These are phyloP conservation scores for Apodemia zela DNA, from an alignment of 2,888 invertebrate species.

Conservation along the genomic window DNA sequence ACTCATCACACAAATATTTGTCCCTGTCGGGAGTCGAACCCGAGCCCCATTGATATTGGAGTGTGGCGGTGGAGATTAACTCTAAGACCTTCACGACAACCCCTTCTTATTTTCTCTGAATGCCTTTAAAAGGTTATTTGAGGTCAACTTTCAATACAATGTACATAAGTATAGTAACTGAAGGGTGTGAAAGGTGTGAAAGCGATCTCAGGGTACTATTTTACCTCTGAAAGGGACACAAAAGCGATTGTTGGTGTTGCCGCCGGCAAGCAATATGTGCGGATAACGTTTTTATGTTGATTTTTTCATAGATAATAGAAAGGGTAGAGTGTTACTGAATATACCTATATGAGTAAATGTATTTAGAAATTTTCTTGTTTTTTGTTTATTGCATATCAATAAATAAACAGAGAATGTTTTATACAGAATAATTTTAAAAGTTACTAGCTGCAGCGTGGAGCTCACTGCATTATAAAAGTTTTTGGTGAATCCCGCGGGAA, in stretches of 20 bases:
- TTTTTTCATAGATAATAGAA: constrained; percentile 10
- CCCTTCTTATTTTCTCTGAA: no score
- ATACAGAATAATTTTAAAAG: no score
- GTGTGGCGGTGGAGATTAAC: no score
- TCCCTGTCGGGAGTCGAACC: no score
- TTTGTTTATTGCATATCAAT: background rate
- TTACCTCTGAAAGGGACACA: constrained; percentile 53
- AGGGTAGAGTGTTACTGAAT: background rate
- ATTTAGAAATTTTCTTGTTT: background rate
- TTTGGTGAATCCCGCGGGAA: no score
- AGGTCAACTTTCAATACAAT: constrained; percentile 18
- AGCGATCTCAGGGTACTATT: constrained; percentile 60
- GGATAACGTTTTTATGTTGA: constrained; percentile 25
- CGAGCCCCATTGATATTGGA: no score
- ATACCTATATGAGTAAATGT: background rate
- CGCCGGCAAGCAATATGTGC: constrained; percentile 33
- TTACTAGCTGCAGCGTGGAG: no score
- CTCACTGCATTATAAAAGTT: no score
- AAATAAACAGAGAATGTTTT: no score
- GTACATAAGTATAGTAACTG: constrained; percentile 35
- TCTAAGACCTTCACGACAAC: no score
- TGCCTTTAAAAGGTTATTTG: background rate
- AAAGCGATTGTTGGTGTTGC: constrained; percentile 62
- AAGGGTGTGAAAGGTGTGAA: constrained; percentile 63
- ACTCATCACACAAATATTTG: no score